Evolutionary conservation across 1,140 invertebrate species (phyloP).

Genomic region (Artemia franciscana): DNA sequence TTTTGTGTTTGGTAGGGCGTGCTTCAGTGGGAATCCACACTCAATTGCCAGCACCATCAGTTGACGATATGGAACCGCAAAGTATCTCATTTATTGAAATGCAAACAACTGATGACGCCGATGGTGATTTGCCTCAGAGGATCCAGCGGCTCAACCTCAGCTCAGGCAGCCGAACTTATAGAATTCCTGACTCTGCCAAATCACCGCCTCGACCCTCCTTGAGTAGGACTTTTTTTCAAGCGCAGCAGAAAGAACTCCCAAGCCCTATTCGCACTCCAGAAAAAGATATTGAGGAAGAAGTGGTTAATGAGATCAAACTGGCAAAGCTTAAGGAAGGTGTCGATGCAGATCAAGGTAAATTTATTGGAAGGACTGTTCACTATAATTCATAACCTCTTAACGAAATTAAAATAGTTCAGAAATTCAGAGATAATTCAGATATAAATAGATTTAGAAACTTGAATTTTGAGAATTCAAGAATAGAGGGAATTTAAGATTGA

Average conservation of each 20-base stretch:
- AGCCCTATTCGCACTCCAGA: neutral
- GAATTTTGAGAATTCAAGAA: too few species aligned
- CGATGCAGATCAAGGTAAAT: conserved; percentile 8
- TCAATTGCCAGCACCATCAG: conserved; percentile 34
- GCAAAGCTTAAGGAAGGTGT: conserved; percentile 19
- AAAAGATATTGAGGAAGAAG: conserved; percentile 1
- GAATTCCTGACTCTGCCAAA: conserved; percentile 27
- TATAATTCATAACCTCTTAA: too few species aligned
- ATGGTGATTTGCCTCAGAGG: conserved; percentile 15
- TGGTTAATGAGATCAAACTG: conserved; percentile 13
- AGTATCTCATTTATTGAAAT: conserved; percentile 74
- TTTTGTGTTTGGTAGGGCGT: too few species aligned
- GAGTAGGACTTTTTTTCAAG: neutral
- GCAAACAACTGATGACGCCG: conserved; percentile 20
- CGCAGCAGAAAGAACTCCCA: conserved; percentile 2
- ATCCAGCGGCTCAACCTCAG: conserved; percentile 50
- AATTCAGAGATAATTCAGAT: too few species aligned
- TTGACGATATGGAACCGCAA: conserved; percentile 67
- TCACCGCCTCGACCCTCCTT: conserved; percentile 8
- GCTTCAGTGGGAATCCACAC: too few species aligned
- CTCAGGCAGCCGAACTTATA: conserved; percentile 60
- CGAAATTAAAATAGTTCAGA: too few species aligned
- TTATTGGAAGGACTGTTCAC: too few species aligned
- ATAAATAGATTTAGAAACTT: too few species aligned
- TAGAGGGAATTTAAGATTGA: too few species aligned